A percentile compares a stretch with the other conserved stretches of the same genome.
Evolutionary conservation across 2,797 vertebrate species (phyloP).

Genomic region (Gambusia yucatana): DNA sequence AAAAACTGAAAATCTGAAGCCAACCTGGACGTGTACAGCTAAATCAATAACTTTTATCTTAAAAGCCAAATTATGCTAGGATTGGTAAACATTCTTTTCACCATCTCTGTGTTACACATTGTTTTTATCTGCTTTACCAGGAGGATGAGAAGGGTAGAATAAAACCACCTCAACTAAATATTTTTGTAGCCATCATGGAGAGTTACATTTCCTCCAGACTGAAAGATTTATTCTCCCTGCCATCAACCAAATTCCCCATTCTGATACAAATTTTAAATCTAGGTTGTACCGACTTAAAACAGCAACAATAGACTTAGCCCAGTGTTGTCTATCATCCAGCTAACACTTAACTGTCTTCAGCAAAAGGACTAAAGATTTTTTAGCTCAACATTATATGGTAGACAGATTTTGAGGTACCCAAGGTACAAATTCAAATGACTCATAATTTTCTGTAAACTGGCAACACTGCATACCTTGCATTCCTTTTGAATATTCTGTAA

Average conservation of each 20-base stretch:
- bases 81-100: slow-evolving; percentile 51
- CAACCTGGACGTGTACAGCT: slow-evolving; percentile 50
- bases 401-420: slow-evolving; percentile 1
- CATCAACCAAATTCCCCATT: slow-evolving; percentile 8
- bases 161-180: slow-evolving; percentile 43
- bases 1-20: slow-evolving; percentile 49
- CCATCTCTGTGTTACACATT: slow-evolving; percentile 46
- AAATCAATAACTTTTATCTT: slow-evolving; percentile 40
- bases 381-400: slow-evolving; percentile 24
- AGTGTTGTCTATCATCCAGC: slow-evolving; percentile 36
- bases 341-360: slow-evolving; percentile 20
- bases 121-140: slow-evolving; percentile 46
- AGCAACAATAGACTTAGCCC: slow-evolving; percentile 17
- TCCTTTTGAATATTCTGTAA: neutral
- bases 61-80: slow-evolving; percentile 47
- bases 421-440: slow-evolving; percentile 33
- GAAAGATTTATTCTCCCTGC: neutral
- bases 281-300: neutral
- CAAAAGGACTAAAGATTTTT: slow-evolving; percentile 25
- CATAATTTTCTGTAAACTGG: slow-evolving; percentile 7
- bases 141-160: slow-evolving; percentile 27
- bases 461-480: slow-evolving; percentile 25
- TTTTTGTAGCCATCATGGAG: slow-evolving; percentile 16
- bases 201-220: neutral
- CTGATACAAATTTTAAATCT: slow-evolving; percentile 6